phyloP scores from a whole-genome alignment of 1,140 invertebrate species.

The Gonioctena quinquepunctata region DNA sequence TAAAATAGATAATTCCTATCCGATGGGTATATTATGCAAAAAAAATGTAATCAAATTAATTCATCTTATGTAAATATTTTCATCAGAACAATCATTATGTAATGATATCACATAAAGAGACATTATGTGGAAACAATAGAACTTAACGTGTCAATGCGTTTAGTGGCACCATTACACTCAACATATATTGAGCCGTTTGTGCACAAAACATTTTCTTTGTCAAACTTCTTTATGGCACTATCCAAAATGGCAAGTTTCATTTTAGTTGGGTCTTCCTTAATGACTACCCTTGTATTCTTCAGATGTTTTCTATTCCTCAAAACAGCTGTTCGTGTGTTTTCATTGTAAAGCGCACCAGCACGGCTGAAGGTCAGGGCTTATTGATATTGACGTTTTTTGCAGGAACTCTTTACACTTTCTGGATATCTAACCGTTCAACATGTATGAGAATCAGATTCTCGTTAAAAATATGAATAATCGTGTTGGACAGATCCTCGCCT shows the following conservation, averaged over 20 bases:
- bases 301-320: background rate
- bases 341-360: background rate
- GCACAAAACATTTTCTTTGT: background rate
- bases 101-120: no score
- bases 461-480: background rate
- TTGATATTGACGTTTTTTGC: background rate
- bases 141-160: no score
- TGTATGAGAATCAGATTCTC: background rate
- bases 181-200: background rate
- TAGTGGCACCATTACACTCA: no score
- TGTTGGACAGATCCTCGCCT: background rate
- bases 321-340: background rate
- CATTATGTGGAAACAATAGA: no score
- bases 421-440: background rate
- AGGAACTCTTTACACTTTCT: background rate
- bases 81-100: no score
- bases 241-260: background rate
- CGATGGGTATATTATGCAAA: no score
- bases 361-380: background rate
- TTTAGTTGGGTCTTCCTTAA: background rate
- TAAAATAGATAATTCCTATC: no score
- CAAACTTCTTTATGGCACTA: background rate
- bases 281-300: constrained; percentile 4
- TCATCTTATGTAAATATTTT: no score
- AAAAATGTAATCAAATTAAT: no score